A percentile compares a stretch with the other conserved stretches of the same genome.
These are phyloP conservation scores for Macrophya annulata DNA, from an alignment of 2,888 invertebrate species.

Conservation along the genomic window DNA sequence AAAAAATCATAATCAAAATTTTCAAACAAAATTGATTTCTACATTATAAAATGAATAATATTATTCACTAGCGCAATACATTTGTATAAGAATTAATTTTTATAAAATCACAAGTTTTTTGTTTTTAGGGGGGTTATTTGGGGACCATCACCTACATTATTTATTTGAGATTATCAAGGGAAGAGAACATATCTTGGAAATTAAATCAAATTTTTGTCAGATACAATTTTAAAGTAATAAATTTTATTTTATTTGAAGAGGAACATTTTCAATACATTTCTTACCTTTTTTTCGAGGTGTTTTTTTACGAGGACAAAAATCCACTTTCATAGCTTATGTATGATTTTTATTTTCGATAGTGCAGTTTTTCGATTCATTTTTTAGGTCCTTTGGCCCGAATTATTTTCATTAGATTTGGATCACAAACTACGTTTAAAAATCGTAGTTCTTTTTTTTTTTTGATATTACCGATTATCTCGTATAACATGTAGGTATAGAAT, in stretches of 20 bases:
- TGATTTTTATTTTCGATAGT: background rate
- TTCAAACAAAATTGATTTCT: too few species aligned
- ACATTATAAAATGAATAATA: too few species aligned
- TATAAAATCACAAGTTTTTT: too few species aligned
- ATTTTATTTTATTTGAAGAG: background rate
- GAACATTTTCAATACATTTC: background rate
- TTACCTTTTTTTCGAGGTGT: background rate
- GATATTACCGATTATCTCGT: too few species aligned
- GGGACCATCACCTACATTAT: too few species aligned
- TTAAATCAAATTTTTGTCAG: background rate
- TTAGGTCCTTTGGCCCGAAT: background rate
- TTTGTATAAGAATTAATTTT: too few species aligned
- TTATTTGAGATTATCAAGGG: background rate
- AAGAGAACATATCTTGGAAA: too few species aligned
- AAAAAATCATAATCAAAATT: too few species aligned
- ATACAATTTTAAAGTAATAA: background rate
- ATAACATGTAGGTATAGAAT: too few species aligned
- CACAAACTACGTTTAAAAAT: slow-evolving; percentile 4
- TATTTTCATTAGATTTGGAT: slow-evolving; percentile 37
- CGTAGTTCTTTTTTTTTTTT: too few species aligned
- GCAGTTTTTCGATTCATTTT: background rate
- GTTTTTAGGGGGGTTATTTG: too few species aligned
- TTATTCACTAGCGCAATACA: too few species aligned
- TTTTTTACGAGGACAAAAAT: background rate
- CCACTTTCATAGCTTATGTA: background rate